Evolutionary conservation across 2,113 vertebrate genomes (phyloP).

Genomic region (Pachyramphus minor): DNA sequence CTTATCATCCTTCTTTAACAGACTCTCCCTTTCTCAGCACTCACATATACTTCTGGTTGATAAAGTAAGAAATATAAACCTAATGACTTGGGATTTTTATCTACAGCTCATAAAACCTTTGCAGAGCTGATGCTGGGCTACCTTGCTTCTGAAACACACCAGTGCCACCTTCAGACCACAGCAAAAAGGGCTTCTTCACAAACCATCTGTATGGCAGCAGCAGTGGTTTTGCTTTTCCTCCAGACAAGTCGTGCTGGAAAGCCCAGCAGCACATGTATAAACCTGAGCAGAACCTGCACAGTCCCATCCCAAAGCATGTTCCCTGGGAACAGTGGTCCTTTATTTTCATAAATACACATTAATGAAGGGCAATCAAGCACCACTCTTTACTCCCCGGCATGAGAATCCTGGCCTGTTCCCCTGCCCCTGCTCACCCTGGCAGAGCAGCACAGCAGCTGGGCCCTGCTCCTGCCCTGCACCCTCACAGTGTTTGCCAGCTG

Average conservation of each 20-base stretch:
- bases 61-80: constrained; percentile 46
- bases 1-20: constrained; percentile 35
- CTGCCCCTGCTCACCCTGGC: neutral
- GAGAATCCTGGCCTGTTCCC: neutral
- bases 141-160: constrained; percentile 5
- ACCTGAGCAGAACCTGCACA: neutral
- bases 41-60: constrained; percentile 13
- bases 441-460: neutral
- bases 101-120: neutral
- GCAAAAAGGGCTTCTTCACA: neutral
- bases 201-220: neutral
- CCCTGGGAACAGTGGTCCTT: neutral
- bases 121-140: neutral
- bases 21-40: constrained; percentile 42
- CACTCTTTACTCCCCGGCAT: neutral
- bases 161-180: constrained; percentile 65
- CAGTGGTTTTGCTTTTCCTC: neutral
- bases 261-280: neutral
- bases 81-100: constrained; percentile 24
- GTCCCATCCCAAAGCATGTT: neutral
- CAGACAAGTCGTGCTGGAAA: neutral
- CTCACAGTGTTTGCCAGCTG: neutral
- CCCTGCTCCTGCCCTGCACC: neutral
- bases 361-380: neutral
- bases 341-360: neutral